Evolutionary conservation across 1,140 invertebrate genomes (phyloP).

Genomic region (Heliconius nattereri): DNA sequence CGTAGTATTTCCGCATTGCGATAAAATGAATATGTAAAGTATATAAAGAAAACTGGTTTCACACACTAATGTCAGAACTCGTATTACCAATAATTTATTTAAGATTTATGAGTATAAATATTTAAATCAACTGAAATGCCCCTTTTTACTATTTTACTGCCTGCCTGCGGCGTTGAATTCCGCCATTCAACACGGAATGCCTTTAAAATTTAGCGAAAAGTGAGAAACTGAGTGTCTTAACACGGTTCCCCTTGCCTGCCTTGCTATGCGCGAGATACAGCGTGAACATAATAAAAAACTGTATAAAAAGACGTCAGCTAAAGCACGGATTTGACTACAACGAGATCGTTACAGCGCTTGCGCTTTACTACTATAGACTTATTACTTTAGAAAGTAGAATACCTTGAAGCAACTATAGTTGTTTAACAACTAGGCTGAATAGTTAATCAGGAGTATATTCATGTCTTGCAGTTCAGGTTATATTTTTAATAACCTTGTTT

Average conservation of each 20-base stretch:
- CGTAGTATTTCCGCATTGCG: slow-evolving; percentile 2
- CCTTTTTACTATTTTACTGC: no score
- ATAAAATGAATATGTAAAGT: neutral
- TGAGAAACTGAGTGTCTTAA: no score
- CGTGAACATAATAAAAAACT: no score
- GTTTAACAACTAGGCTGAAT: slow-evolving; percentile 23
- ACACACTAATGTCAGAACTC: neutral
- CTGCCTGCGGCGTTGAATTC: no score
- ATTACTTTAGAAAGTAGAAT: slow-evolving; percentile 46
- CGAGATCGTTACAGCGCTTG: slow-evolving; percentile 19
- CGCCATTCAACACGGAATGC: no score
- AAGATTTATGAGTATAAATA: neutral
- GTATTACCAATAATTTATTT: neutral
- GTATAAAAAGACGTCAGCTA: neutral
- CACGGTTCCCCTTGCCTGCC: no score
- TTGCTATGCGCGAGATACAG: no score
- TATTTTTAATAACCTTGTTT: neutral
- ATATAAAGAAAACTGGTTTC: slow-evolving; percentile 4
- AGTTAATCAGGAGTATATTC: neutral
- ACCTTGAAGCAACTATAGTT: slow-evolving; percentile 37
- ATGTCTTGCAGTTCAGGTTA: neutral
- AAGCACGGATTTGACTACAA: neutral
- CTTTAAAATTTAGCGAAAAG: no score
- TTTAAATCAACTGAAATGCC: neutral
- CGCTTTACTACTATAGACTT: slow-evolving; percentile 25